Conservation (phyloP, 2,888 invertebrate genomes). For the Agapostemon virescens region DNA sequence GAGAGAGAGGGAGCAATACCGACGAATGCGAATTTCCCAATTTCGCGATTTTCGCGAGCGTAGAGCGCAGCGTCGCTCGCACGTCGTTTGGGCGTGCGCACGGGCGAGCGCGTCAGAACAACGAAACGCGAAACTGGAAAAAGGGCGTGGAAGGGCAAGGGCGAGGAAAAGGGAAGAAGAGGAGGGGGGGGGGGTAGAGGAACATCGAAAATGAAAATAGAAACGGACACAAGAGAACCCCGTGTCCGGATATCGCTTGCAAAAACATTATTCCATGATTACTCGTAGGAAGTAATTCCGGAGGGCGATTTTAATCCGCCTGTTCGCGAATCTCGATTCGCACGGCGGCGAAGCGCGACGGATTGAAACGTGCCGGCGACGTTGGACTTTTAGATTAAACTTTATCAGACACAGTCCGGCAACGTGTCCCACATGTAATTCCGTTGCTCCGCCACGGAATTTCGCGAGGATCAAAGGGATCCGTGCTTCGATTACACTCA, state of each 20-base stretch:
- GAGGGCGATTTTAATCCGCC: not conserved
- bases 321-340: conserved; percentile 16
- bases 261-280: conserved; percentile 4
- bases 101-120: not conserved
- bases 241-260: not conserved
- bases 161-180: not conserved
- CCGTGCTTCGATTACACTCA: conserved; percentile 34
- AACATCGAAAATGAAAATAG: not conserved
- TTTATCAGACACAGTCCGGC: conserved; percentile 61
- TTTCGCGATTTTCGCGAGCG: conserved; percentile 15
- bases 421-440: conserved; percentile 41
- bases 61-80: conserved; percentile 43
- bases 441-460: conserved; percentile 36
- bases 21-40: not conserved
- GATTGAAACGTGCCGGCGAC: conserved; percentile 30
- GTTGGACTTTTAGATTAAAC: conserved; percentile 64
- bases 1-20: not conserved
- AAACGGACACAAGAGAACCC: not conserved
- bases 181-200: no score
- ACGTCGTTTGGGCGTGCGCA: conserved; percentile 35
- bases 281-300: not conserved
- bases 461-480: conserved; percentile 55
- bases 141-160: no score
- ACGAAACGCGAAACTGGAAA: not conserved
- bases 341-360: not conserved